phyloP scores from a whole-genome alignment of 1,140 invertebrate genomes.

The Macrotrachela quadricornifera region DNA sequence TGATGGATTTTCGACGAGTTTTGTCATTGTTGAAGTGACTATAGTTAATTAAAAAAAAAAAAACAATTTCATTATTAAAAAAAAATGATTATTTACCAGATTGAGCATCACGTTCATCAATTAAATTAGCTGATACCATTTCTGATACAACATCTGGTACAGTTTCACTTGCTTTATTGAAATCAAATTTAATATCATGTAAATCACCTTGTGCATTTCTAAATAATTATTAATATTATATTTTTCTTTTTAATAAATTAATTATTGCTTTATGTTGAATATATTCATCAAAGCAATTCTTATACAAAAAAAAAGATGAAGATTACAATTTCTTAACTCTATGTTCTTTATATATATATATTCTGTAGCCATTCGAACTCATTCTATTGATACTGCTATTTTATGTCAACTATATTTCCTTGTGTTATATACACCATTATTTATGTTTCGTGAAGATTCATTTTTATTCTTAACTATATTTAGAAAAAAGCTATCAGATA shows the following conservation, averaged over 20 bases:
- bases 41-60: neutral
- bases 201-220: conserved; percentile 7
- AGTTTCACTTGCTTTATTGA: neutral
- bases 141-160: conserved; percentile 5
- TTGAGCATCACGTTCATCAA: conserved; percentile 5
- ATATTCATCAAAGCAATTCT: neutral
- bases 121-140: conserved; percentile 6
- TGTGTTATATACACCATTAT: too few relatives aligned
- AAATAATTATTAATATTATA: neutral
- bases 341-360: neutral
- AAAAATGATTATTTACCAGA: neutral
- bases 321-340: neutral
- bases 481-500: too few relatives aligned
- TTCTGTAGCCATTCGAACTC: neutral
- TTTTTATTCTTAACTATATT: too few relatives aligned
- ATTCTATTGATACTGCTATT: too few relatives aligned
- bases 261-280: neutral
- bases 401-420: too few relatives aligned
- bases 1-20: neutral
- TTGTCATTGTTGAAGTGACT: neutral
- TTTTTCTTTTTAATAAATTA: too few relatives aligned
- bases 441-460: too few relatives aligned
- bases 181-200: conserved; percentile 9
- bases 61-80: neutral
- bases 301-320: neutral